These are phyloP conservation scores for Danio albolineatus DNA, from an alignment of 2,797 vertebrate species.

Conservation along the genomic window DNA sequence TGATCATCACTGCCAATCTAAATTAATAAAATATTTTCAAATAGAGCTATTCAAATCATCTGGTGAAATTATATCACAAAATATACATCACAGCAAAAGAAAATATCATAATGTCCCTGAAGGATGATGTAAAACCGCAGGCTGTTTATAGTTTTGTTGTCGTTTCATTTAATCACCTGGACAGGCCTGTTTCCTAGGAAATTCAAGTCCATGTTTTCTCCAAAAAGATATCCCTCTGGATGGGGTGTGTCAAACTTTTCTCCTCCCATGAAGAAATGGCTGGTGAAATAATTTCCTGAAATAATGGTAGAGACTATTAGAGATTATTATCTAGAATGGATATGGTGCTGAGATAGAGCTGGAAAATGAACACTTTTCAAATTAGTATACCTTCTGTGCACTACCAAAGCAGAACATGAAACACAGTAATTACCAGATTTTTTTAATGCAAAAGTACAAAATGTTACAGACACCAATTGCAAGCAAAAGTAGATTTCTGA, in stretches of 20 bases:
- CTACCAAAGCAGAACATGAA: neutral
- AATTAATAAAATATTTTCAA: too few relatives aligned
- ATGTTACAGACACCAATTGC: neutral
- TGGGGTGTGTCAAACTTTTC: conserved; percentile 99
- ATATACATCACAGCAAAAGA: too few relatives aligned
- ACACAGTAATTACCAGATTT: neutral
- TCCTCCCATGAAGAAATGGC: conserved; percentile 99
- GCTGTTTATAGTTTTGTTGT: neutral
- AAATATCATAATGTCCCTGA: too few relatives aligned
- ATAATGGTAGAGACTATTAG: neutral
- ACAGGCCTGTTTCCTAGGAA: conserved; percentile 97
- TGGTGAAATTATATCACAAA: too few relatives aligned
- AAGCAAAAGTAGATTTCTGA: too few relatives aligned
- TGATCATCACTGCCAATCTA: too few relatives aligned
- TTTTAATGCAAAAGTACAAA: neutral
- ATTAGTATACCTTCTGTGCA: neutral
- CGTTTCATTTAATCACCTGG: conserved; percentile 80
- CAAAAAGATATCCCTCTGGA: conserved; percentile 98
- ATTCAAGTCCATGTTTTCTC: conserved; percentile 98
- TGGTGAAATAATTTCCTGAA: conserved; percentile 97
- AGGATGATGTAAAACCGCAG: neutral
- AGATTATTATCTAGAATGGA: neutral
- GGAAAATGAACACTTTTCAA: neutral
- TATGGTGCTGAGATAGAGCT: neutral
- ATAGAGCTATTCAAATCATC: too few relatives aligned